Percentiles rank a stretch among this genome's conserved stretches.
Conservation (phyloP, 1,140 invertebrate species). For the Drosophila mayri region DNA sequence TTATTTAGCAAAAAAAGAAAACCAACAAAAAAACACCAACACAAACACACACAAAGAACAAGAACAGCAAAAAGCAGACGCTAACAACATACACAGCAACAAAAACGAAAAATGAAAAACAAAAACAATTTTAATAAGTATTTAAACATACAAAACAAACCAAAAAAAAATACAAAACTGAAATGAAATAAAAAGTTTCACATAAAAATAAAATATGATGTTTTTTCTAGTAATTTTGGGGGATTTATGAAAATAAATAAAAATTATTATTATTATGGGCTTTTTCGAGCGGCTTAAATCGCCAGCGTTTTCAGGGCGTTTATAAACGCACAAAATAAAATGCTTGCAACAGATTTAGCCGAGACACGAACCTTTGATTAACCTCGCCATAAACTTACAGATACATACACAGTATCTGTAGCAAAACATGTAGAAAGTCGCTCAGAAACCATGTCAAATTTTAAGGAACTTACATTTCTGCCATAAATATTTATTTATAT, state of each 20-base stretch:
- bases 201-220: conserved; percentile 42
- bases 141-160: conserved; percentile 61
- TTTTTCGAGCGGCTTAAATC: background rate
- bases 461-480: no score
- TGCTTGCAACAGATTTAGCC: background rate
- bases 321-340: background rate
- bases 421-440: background rate
- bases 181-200: conserved; percentile 82
- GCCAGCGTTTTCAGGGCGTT: conserved; percentile 4
- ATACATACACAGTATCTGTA: no score
- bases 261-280: background rate
- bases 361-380: background rate
- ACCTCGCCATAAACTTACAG: background rate
- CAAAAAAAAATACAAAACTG: conserved; percentile 71
- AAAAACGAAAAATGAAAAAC: conserved; percentile 68
- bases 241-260: background rate
- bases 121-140: conserved; percentile 61
- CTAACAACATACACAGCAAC: conserved; percentile 74
- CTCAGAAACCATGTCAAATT: no score
- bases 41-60: conserved; percentile 43
- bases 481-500: no score
- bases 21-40: conserved; percentile 44
- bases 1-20: conserved; percentile 60
- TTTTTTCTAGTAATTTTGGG: conserved; percentile 7
- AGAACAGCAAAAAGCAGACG: conserved; percentile 70